Conservation (phyloP, 2,888 invertebrate genomes). For the Tribolium freemani region DNA sequence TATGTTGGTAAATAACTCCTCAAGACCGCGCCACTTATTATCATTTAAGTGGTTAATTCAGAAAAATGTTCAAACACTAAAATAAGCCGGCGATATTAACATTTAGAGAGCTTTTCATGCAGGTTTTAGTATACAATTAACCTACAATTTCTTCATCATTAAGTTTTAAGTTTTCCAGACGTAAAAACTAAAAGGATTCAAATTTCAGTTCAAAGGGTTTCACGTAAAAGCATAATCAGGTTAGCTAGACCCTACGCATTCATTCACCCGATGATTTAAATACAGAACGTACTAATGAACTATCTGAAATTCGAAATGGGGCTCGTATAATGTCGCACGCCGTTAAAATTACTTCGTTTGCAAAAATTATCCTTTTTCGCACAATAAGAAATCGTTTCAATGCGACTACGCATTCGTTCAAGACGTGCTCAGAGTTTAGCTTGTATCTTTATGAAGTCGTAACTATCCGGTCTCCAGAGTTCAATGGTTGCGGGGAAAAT, state of each 20-base stretch:
- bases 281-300: constrained; percentile 16
- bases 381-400: constrained; percentile 5
- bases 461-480: constrained; percentile 3
- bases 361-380: constrained; percentile 20
- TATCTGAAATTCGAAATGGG: constrained; percentile 21
- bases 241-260: constrained; percentile 7
- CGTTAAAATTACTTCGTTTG: constrained; percentile 12
- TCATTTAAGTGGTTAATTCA: background rate
- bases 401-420: constrained; percentile 28
- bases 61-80: background rate
- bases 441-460: constrained; percentile 20
- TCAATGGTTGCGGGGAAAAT: constrained; percentile 15
- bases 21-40: background rate
- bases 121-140: constrained; percentile 1
- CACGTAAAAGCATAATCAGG: background rate
- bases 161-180: background rate
- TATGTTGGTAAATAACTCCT: background rate
- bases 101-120: constrained; percentile 6
- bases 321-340: constrained; percentile 15
- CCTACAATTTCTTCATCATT: background rate
- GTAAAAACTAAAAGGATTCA: constrained; percentile 14
- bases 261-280: constrained; percentile 5
- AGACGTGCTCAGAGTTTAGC: constrained; percentile 30
- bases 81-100: background rate
- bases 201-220: constrained; percentile 1